Conservation (phyloP, 2,113 vertebrate genomes). For the Oreotrochilus melanogaster region DNA sequence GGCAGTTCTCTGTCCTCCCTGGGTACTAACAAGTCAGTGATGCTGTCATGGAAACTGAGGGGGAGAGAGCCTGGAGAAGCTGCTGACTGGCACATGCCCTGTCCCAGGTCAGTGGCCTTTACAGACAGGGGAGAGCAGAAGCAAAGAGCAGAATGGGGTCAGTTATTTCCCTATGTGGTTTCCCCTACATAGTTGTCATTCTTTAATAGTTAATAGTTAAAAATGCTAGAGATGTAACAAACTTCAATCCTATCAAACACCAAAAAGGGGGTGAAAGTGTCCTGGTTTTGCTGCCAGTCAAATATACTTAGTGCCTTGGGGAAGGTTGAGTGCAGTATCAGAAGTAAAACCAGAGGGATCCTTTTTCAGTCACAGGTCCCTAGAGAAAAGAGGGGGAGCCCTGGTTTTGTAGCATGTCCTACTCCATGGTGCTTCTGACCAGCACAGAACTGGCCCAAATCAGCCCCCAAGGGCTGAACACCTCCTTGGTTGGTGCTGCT, state of each 20-base stretch:
- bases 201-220: conserved; percentile 8
- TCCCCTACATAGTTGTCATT: not conserved
- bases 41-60: conserved; percentile 14
- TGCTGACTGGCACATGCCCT: not conserved
- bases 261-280: not conserved
- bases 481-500: not conserved
- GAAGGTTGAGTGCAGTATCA: not conserved
- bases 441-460: not conserved
- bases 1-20: not conserved
- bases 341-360: not conserved
- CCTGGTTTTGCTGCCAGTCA: not conserved
- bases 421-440: not conserved
- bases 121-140: not conserved
- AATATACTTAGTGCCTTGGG: not conserved
- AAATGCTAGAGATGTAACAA: not conserved
- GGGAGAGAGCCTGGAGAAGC: not conserved
- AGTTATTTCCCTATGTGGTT: not conserved
- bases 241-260: not conserved
- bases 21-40: not conserved
- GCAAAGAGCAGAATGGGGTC: not conserved
- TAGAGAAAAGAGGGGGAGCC: not conserved
- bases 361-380: not conserved
- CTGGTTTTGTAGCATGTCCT: rapidly evolving
- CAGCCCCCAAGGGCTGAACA: not conserved
- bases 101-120: not conserved